phyloP scores from a whole-genome alignment of 2,888 invertebrate species.

The Agonum fuliginosum region DNA sequence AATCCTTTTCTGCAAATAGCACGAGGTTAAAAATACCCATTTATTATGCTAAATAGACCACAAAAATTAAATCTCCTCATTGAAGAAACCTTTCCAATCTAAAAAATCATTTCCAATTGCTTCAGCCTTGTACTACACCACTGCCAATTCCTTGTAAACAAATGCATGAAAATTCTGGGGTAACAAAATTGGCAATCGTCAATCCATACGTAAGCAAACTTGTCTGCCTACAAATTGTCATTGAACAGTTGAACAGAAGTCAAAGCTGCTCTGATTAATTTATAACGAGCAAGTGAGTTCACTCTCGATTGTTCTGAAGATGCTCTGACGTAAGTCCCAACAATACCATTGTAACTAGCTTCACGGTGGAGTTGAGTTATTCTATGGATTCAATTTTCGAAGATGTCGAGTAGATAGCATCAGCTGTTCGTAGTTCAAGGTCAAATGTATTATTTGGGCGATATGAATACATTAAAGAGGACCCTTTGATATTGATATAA shows the following conservation, averaged over 20 bases:
- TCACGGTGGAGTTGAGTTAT: background rate
- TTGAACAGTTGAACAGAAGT: slow-evolving; percentile 10
- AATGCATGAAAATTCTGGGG: background rate
- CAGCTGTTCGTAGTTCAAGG: slow-evolving; percentile 3
- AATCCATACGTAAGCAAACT: background rate
- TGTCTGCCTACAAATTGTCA: slow-evolving; percentile 18
- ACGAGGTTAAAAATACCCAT: too few relatives aligned
- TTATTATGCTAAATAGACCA: too few relatives aligned
- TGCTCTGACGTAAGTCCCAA: slow-evolving; percentile 13
- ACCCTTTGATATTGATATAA: slow-evolving; percentile 21
- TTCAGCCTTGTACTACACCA: background rate
- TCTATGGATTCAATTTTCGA: slow-evolving; percentile 10
- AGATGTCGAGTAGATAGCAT: background rate
- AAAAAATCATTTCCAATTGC: background rate
- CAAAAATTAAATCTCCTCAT: too few relatives aligned
- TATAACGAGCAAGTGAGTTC: background rate
- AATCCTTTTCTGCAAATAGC: too few relatives aligned
- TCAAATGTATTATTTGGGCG: background rate
- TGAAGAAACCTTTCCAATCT: too few relatives aligned
- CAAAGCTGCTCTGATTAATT: slow-evolving; percentile 18
- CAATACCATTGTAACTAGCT: background rate
- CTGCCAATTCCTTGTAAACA: background rate
- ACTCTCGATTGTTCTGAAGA: background rate
- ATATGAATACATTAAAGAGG: background rate
- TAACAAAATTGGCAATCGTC: background rate